phyloP scores from a whole-genome alignment of 2,113 vertebrate species.

The Fregetta grallaria region DNA sequence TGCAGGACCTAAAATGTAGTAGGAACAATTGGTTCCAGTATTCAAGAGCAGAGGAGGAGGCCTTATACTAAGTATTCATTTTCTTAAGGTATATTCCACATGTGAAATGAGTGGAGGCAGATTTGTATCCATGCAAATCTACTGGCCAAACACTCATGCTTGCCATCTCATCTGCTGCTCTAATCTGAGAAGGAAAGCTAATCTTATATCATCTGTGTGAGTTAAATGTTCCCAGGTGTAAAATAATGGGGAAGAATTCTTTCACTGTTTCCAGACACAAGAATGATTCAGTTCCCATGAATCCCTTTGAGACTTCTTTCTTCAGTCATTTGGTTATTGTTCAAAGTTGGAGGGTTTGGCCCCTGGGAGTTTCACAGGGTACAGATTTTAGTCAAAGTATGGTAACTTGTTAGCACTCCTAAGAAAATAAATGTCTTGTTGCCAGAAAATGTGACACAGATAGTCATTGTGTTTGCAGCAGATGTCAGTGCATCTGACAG shows the following conservation, averaged over 20 bases:
- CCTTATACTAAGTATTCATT: background rate
- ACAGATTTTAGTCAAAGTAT: background rate
- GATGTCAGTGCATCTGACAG: background rate
- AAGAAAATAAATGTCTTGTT: background rate
- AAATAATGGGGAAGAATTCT: background rate
- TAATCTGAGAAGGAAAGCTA: background rate
- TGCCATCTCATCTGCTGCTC: background rate
- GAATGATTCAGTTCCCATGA: constrained; percentile 2
- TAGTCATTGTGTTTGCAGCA: background rate
- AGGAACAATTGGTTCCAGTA: background rate
- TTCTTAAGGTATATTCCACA: background rate
- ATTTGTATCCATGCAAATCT: background rate
- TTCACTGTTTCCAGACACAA: background rate
- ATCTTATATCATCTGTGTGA: background rate
- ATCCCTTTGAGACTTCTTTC: background rate
- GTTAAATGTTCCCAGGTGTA: constrained; percentile 16
- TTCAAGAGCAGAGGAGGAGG: background rate
- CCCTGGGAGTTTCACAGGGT: background rate
- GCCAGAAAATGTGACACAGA: background rate
- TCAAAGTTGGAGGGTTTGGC: background rate
- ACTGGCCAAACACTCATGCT: background rate
- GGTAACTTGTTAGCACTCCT: background rate
- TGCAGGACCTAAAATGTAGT: background rate
- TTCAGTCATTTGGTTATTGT: background rate
- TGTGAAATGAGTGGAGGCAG: background rate